These are phyloP conservation scores for Catocala fraxini DNA, from an alignment of 2,888 invertebrate species.

Conservation along the genomic window DNA sequence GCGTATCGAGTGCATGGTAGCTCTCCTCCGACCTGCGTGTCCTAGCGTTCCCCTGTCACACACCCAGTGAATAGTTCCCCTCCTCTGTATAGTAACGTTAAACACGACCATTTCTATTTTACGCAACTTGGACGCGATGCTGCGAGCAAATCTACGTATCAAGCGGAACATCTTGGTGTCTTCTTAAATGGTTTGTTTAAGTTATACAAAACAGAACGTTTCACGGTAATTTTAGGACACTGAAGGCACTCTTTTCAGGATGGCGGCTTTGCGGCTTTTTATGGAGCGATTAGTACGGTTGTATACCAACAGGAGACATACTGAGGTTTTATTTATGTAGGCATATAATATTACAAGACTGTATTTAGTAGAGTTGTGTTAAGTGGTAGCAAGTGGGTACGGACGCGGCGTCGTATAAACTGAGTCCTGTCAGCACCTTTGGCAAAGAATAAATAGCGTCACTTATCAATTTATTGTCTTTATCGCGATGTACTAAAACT, in stretches of 20 bases:
- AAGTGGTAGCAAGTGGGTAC: conserved; percentile 23
- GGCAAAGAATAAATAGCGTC: conserved; percentile 51
- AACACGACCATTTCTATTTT: conserved; percentile 69
- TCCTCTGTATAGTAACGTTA: conserved; percentile 64
- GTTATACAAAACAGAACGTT: conserved; percentile 3
- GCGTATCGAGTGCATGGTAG: conserved; percentile 74
- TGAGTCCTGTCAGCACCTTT: conserved; percentile 41
- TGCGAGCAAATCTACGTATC: conserved; percentile 64
- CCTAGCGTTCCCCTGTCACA: conserved; percentile 57
- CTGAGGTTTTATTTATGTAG: conserved; percentile 25
- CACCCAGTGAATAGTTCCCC: conserved; percentile 71
- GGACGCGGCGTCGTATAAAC: conserved; percentile 40
- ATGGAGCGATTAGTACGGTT: conserved; percentile 51
- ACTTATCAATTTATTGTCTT: conserved; percentile 51
- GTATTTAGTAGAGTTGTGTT: background rate
- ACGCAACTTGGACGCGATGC: conserved; percentile 67
- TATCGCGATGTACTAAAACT: conserved; percentile 60
- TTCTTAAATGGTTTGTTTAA: conserved; percentile 11
- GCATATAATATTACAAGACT: background rate
- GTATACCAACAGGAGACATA: conserved; percentile 66
- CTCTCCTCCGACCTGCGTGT: conserved; percentile 58
- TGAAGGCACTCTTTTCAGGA: conserved; percentile 15
- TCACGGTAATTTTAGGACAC: conserved; percentile 4
- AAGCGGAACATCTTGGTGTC: conserved; percentile 66
- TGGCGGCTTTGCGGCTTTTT: conserved; percentile 16